Conservation (phyloP, 1,140 invertebrate species). For the Brachionus sp. region DNA sequence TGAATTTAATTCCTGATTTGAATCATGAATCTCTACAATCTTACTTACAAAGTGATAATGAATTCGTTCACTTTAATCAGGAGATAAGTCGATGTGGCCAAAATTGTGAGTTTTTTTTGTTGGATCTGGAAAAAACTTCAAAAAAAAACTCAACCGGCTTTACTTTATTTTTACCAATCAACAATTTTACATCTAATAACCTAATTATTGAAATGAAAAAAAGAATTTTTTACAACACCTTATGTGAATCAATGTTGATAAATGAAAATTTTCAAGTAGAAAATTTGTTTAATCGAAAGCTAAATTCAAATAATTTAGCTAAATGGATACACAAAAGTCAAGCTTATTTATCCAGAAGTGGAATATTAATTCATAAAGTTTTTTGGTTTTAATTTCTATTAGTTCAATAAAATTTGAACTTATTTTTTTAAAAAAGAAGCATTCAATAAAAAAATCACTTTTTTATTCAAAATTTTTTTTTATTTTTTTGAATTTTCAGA, state of each 20-base stretch:
- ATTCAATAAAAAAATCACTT: too few relatives aligned
- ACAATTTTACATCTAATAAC: background rate
- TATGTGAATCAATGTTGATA: background rate
- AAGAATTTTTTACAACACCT: background rate
- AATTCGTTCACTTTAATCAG: background rate
- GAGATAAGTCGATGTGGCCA: background rate
- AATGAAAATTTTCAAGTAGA: background rate
- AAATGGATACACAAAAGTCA: background rate
- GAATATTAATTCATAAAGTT: background rate
- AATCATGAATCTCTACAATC: background rate
- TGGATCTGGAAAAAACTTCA: background rate
- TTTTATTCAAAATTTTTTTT: too few relatives aligned
- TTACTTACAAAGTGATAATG: background rate
- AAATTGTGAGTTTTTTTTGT: background rate
- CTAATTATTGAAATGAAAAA: background rate
- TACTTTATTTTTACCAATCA: slow-evolving; percentile 19
- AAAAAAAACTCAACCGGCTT: background rate
- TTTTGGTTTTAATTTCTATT: background rate
- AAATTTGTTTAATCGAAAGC: background rate
- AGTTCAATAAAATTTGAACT: background rate
- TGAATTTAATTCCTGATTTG: background rate
- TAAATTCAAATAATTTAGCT: background rate
- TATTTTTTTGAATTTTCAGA: too few relatives aligned
- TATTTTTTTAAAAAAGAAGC: background rate
- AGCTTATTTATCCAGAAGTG: background rate